Percentiles rank a stretch among this genome's conserved stretches.
Evolutionary conservation across 2,888 invertebrate genomes (phyloP).

Genomic region (Yponomeuta sedellus): DNA sequence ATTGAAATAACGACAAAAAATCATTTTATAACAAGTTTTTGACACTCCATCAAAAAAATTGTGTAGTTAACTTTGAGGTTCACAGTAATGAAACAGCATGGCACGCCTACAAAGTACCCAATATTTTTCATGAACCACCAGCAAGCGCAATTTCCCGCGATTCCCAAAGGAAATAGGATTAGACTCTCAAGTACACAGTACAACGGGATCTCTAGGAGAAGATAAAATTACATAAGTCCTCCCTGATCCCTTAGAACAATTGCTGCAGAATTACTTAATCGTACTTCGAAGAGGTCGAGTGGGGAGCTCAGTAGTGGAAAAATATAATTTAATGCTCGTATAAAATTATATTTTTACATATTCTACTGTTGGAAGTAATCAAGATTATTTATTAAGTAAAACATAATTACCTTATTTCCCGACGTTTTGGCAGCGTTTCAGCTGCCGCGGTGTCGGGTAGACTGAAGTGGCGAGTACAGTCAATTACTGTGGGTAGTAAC

Average conservation of each 20-base stretch:
- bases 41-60: no score
- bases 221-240: constrained; percentile 8
- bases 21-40: no score
- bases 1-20: no score
- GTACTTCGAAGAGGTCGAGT: background rate
- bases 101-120: constrained; percentile 23
- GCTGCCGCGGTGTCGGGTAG: no score
- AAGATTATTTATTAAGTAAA: no score
- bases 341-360: no score
- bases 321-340: background rate
- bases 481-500: no score
- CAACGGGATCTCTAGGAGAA: constrained; percentile 2
- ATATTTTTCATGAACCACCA: constrained; percentile 30
- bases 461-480: no score
- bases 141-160: constrained; percentile 28
- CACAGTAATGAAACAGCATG: background rate
- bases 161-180: constrained; percentile 26
- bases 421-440: no score
- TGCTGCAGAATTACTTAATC: background rate
- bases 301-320: background rate
- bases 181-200: constrained; percentile 22
- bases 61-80: no score
- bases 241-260: background rate
- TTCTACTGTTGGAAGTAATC: no score
- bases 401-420: no score